Evolutionary conservation across 2,888 invertebrate genomes (phyloP), one percentile per base, ranked within the genome.

Genomic region (Orthosia cruda): DNA sequence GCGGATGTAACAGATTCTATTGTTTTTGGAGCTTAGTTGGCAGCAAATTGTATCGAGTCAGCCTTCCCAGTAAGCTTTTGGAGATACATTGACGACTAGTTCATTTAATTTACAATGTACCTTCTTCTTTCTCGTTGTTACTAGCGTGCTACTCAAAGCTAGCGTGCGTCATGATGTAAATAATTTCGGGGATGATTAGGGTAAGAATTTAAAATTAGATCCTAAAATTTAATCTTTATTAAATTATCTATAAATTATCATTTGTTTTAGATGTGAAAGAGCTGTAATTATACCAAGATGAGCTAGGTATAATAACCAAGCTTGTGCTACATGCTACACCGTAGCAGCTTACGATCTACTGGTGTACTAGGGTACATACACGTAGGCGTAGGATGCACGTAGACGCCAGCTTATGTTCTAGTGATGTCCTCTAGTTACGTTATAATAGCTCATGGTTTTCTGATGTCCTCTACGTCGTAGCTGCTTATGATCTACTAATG

Each of bases 91-190:
- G 40, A 49, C 32, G 50, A 50, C 45, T 40, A 74, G 67, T 73
- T 72, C 18, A 74, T 76, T 77, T 23, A 54, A 63, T 71, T 59
- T 45, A 59, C n/a, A 45, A n/a, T 59, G 15, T 62, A 45, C 16
- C 2, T 54, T 32, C 59, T 11, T 13, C 40, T 13, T 5, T 49
- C 7, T 16, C 50, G 61, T 50, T 65, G 23, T 54, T 20, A 16
- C 20, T n/a, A n/a, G n/a, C n/a, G n/a, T n/a, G n/a, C n/a, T n/a
- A n/a, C n/a, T n/a, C n/a, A n/a, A n/a, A n/a, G n/a, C n/a, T 15
- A 15, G 18, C n/a, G 12, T 32, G 12, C 52, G n/a, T 62, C 50
- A 47, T 61, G 16, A 23, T 47, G 7, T 40, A 20, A n/a, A 47
- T 26, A n/a, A 47, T 55, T 59, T 55, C 3, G 16, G 23, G 4